Evolutionary conservation across 2,113 vertebrate genomes (phyloP).

Genomic region (Labrus mixtus): DNA sequence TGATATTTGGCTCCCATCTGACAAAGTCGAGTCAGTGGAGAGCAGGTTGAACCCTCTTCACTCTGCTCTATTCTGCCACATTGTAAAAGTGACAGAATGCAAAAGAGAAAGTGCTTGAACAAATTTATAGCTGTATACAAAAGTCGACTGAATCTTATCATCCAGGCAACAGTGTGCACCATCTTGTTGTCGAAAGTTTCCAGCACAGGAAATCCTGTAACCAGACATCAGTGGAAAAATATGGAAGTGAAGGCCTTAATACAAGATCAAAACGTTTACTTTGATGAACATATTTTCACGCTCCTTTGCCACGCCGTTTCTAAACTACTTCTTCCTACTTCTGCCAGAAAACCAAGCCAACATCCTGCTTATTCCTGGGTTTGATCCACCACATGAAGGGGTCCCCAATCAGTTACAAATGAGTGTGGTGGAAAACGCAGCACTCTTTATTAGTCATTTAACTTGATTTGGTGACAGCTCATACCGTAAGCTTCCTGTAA

Average conservation of each 20-base stretch:
- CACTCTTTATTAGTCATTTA: constrained; percentile 31
- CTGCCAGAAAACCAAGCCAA: constrained; percentile 54
- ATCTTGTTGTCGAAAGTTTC: constrained; percentile 13
- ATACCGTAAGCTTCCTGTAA: constrained; percentile 38
- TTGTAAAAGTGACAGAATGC: neutral
- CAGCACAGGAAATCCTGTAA: constrained; percentile 18
- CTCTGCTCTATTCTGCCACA: constrained; percentile 27
- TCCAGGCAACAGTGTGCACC: neutral
- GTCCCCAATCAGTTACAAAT: constrained; percentile 12
- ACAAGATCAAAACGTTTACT: constrained; percentile 32
- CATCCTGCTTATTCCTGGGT: constrained; percentile 30
- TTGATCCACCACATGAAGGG: constrained; percentile 41
- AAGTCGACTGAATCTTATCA: neutral
- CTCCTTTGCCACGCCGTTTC: constrained; percentile 19
- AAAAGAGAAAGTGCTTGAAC: constrained; percentile 20
- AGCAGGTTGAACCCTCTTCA: constrained; percentile 25
- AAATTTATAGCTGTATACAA: neutral
- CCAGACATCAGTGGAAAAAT: constrained; percentile 3
- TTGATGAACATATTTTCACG: constrained; percentile 29
- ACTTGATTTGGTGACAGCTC: constrained; percentile 21
- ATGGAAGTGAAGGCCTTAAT: constrained; percentile 20
- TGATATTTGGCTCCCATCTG: constrained; percentile 27
- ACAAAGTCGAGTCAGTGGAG: constrained; percentile 24
- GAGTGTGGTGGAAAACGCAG: constrained; percentile 13
- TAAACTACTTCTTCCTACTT: constrained; percentile 3